A percentile compares a stretch with the other conserved stretches of the same genome.
Evolutionary conservation across 2,888 invertebrate species (phyloP).

Genomic region (Drosophila kokeensis): DNA sequence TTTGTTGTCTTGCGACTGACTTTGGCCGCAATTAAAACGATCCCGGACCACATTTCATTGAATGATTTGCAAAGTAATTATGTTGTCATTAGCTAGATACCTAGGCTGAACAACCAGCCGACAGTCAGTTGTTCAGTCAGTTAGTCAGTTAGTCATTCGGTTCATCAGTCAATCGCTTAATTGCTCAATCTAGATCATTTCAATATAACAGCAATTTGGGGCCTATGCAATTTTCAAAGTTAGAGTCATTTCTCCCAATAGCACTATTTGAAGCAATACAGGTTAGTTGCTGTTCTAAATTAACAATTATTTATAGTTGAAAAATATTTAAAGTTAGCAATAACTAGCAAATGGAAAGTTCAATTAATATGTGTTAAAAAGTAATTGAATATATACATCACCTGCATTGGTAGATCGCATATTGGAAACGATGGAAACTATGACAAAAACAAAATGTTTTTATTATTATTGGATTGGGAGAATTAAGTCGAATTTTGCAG

Average conservation of each 20-base stretch:
- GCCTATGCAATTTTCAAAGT: neutral
- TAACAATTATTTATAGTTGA: neutral
- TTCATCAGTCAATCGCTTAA: neutral
- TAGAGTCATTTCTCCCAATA: neutral
- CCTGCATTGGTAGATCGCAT: neutral
- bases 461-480: neutral
- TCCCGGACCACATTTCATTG: slow-evolving; percentile 52
- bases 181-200: neutral
- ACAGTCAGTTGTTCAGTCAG: slow-evolving; percentile 16
- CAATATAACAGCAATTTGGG: neutral
- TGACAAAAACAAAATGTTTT: neutral
- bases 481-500: neutral
- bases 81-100: slow-evolving; percentile 70
- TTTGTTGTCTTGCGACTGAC: slow-evolving; percentile 40
- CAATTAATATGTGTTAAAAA: neutral
- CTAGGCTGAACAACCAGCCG: slow-evolving; percentile 20
- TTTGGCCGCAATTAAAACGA: slow-evolving; percentile 68
- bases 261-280: neutral
- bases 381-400: neutral
- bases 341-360: neutral
- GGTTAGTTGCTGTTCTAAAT: neutral
- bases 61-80: slow-evolving; percentile 71
- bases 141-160: neutral
- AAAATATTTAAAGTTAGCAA: neutral
- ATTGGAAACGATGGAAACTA: neutral